phyloP scores from a whole-genome alignment of 2,113 vertebrate genomes.

The Acanthisitta chloris region DNA sequence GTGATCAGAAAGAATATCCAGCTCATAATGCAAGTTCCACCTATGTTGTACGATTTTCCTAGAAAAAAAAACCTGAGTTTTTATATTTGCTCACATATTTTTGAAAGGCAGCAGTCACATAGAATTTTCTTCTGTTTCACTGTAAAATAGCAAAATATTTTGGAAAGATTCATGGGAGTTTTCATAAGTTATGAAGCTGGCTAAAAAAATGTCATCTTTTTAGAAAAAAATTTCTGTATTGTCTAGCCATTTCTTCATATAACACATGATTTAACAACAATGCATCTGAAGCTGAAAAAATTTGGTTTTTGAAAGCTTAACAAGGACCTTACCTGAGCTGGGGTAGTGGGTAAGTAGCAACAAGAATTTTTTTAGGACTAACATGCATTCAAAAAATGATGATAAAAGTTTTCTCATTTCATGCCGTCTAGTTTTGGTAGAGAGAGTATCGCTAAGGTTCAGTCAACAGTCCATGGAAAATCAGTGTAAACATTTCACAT shows the following conservation, averaged over 20 bases:
- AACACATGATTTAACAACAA: background rate
- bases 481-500: background rate
- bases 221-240: background rate
- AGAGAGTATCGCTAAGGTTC: background rate
- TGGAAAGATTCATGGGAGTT: background rate
- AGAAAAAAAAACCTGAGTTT: background rate
- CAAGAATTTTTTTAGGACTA: background rate
- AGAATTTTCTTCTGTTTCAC: background rate
- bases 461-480: background rate
- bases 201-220: background rate
- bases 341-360: background rate
- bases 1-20: background rate
- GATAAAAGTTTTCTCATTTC: background rate
- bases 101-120: background rate
- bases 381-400: background rate
- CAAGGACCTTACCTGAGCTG: background rate
- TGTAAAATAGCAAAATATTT: background rate
- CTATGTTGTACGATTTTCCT: rapidly evolving
- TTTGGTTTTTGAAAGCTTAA: background rate
- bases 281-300: background rate
- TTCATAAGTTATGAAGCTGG: background rate
- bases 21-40: background rate
- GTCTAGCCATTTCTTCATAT: background rate
- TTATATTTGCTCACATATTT: background rate
- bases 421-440: background rate